phyloP scores from a whole-genome alignment of 2,888 invertebrate species.

The Lepidonotus clava region DNA sequence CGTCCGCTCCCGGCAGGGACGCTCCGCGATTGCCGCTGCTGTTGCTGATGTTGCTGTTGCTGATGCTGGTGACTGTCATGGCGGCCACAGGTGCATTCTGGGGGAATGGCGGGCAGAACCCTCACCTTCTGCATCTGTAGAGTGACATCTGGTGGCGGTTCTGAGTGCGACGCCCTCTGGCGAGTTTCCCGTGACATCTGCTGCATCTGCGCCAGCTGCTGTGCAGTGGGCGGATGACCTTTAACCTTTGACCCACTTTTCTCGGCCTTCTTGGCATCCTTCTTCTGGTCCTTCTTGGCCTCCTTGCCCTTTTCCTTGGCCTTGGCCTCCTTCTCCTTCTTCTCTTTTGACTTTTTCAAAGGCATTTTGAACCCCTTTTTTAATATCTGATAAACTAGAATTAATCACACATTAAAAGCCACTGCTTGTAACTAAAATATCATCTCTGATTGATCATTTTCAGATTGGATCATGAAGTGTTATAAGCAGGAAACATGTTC shows the following conservation, averaged over 20 bases:
- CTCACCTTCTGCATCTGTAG: constrained; percentile 47
- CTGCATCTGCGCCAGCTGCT: constrained; percentile 43
- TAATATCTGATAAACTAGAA: too few species aligned
- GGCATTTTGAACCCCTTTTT: background rate
- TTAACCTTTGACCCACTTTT: constrained; percentile 30
- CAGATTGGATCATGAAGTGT: too few species aligned
- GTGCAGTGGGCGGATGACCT: constrained; percentile 45
- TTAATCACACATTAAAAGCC: too few species aligned
- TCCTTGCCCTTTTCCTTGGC: constrained; percentile 15
- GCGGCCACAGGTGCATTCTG: constrained; percentile 35
- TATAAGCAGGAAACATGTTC: too few species aligned
- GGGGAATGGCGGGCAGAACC: constrained; percentile 37
- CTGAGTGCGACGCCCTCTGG: background rate
- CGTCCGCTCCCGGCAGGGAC: background rate
- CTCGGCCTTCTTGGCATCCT: constrained; percentile 29
- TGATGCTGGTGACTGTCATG: constrained; percentile 16
- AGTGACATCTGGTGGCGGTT: constrained; percentile 30
- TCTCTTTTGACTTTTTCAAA: constrained; percentile 34
- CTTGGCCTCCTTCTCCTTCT: constrained; percentile 50
- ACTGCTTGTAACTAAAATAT: too few species aligned
- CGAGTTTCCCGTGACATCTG: constrained; percentile 46
- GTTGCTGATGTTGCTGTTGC: background rate
- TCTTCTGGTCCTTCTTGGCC: constrained; percentile 27
- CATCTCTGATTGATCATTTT: too few species aligned
- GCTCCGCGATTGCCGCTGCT: background rate